Evolutionary conservation across 2,113 vertebrate genomes (phyloP), one percentile per base, ranked within the genome.

Genomic region (Chunga burmeisteri): DNA sequence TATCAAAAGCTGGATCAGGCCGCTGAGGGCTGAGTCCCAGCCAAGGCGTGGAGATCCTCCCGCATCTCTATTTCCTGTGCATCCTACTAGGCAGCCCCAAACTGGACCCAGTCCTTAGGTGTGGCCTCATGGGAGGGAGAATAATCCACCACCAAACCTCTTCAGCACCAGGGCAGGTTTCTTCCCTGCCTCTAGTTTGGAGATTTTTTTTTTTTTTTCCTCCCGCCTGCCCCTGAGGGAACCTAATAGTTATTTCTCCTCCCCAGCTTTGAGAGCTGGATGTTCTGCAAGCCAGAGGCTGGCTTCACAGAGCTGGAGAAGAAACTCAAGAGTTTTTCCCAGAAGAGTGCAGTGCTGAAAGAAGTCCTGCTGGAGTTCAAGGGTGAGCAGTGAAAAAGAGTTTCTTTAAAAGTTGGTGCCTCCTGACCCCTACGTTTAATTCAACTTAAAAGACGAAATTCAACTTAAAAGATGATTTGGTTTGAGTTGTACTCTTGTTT

Each of bases 261-360:
- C 34, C 0, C 1, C 85, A 96, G 95, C 63, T 46, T 91, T 10
- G 85, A 95, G 78, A 95, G 91, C 52, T 96, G 95, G 95, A 82
- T 89, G 50, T 92, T 95, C 16, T 87, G 87, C 73, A 95, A 95
- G 26, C 93, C 96, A 0, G 85, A 93, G 25, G 27, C 89, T 0
- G 90, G 90, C 3, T 90, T 96, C 18, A n/a, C 88, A 0, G 91
- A 92, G 61, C 62, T 96, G 88, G 95, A 96, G 38, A 96, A 90
- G 84, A 93, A 95, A 47, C 66, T 94, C n/a, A 94, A 96, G 90
- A 96, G 90, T 40, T 91, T 96, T 19, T 81, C 93, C 52, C 94
- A 96, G 87, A 96, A 96, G 53, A 96, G 95, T 0, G 79, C 92
- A 0, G 94, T 92, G 63, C 86, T 88, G n/a, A 97, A 96, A 13